Evolutionary conservation across 2,888 invertebrate genomes (phyloP), one percentile per base, ranked within the genome.

Genomic region (Noctua fimbriata): DNA sequence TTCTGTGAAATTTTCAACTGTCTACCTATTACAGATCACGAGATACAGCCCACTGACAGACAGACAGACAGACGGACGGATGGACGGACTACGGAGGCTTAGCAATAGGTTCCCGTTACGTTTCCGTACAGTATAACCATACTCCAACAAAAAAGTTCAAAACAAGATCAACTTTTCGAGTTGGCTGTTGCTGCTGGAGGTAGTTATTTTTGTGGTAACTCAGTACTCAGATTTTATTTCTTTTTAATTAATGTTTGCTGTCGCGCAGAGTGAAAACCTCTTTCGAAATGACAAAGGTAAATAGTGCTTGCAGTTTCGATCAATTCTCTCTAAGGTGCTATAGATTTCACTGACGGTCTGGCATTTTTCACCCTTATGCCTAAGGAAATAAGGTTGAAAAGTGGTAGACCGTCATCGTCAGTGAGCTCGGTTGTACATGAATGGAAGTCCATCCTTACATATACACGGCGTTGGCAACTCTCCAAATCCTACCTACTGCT

Each of bases 401-500:
- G 12, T 44, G 44, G 44, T 14, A 0, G 49, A 49, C 16, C 49
- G 49, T 49, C 16, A 49, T 6, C 49, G 49, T 49, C 16, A 49
- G 16, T 18, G 5, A 49, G 0, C 47, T 16, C 16, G 6, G 47
- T 16, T 18, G 28, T 60, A 18, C 60, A 60, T 63, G 63, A 63
- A 63, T 32, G 32, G 32, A 65, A 9, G 24, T 24, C 32, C n/a
- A 44, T 1, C 32, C 12, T 18, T 18, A n/a, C 6, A 55, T 21
- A 18, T 71, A 81, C 70, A 44, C 1, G 52, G 12, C 21, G 21
- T 24, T 82, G 82, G 74, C 66, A 74, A 49, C 21, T 16, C 16
- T 52, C 82, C 75, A 67, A 67, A 75, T 82, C n/a, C 16, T n/a
- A 24, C 12, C 4, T n/a, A 18, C 5, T 36, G 21, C n/a, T n/a